A percentile compares a stretch with the other conserved stretches of the same genome.
phyloP scores from a whole-genome alignment of 2,888 invertebrate species.

The Selenia dentaria region DNA sequence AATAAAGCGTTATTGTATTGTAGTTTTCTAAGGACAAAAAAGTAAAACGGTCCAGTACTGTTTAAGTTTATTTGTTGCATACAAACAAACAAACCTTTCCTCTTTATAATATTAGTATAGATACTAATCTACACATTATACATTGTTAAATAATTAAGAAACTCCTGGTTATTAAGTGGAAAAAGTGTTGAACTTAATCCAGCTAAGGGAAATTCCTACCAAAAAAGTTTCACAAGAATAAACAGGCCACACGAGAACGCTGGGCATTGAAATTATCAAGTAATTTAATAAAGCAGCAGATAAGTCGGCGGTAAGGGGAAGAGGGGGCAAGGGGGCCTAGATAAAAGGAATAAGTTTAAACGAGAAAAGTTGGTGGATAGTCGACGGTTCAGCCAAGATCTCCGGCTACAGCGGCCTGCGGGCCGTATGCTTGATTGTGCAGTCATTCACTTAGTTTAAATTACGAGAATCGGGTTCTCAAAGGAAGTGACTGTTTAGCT shows the following conservation, averaged over 20 bases:
- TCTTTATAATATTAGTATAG: too few species aligned
- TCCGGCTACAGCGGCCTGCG: not conserved
- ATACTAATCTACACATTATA: too few species aligned
- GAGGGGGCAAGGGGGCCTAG: conserved; percentile 49
- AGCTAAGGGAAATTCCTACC: conserved; percentile 29
- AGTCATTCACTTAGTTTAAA: not conserved
- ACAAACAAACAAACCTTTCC: too few species aligned
- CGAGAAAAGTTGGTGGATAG: conserved; percentile 72
- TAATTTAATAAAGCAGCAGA: conserved; percentile 75
- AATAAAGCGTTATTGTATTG: too few species aligned
- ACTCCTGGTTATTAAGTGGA: conserved; percentile 12
- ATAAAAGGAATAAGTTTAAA: conserved; percentile 79
- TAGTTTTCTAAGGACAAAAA: too few species aligned
- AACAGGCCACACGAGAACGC: conserved; percentile 54
- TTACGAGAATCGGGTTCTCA: too few species aligned
- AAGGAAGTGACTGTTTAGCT: too few species aligned
- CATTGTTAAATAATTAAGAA: not conserved
- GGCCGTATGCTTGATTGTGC: not conserved
- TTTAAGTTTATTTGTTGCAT: too few species aligned
- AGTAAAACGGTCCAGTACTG: too few species aligned
- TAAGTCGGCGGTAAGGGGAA: conserved; percentile 52
- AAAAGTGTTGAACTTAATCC: conserved; percentile 33
- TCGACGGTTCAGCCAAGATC: conserved; percentile 17
- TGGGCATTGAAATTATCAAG: conserved; percentile 75
- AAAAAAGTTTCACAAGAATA: conserved; percentile 50